Evolutionary conservation across 2,113 vertebrate genomes (phyloP), one percentile per base, ranked within the genome.

Genomic region (Tyto alba): DNA sequence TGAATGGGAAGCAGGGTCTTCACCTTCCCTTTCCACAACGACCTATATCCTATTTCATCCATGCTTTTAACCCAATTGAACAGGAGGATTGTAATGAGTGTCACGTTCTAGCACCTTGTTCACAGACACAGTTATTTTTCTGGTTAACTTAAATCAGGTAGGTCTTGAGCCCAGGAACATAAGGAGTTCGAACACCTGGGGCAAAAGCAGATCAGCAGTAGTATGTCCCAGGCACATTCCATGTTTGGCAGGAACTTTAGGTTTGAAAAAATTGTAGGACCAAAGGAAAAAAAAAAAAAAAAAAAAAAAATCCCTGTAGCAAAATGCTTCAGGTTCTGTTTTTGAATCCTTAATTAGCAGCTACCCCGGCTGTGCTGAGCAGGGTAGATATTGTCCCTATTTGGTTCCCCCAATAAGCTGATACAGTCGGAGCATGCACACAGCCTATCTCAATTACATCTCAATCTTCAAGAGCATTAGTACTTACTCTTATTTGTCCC

Each of bases 401-500:
- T 27, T 53, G n/a, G 47, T 45, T 76, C 34, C 45, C 11, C 38
- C 34, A 15, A 68, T 22, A 85, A 94, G 26, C 50, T 81, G 59
- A 55, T 59, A 3, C 2, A 4, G 6, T 0, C 55, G 38, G 9
- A 96, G 29, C 21, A n/a, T 5, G 11, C 32, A 81, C 3, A 7
- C 3, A 67, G 43, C 12, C 22, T 21, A 78, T 15, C 45, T 63
- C 60, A 64, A 10, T 27, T 26, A 67, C 13, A 32, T 7, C 7
- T 64, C 40, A 25, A 5, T 63, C 69, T 82, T 76, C 36, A 69
- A 68, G 18, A 72, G 17, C 29, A n/a, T 71, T n/a, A 52, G 5
- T 29, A 76, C 19, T 73, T 69, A 59, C 6, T 56, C 40, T 40
- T 69, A n/a, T 41, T 94, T 80, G 27, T 89, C 23, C 11, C 6